These are phyloP conservation scores for Brenthis hecate DNA, from an alignment of 2,888 invertebrate species.

Conservation along the genomic window DNA sequence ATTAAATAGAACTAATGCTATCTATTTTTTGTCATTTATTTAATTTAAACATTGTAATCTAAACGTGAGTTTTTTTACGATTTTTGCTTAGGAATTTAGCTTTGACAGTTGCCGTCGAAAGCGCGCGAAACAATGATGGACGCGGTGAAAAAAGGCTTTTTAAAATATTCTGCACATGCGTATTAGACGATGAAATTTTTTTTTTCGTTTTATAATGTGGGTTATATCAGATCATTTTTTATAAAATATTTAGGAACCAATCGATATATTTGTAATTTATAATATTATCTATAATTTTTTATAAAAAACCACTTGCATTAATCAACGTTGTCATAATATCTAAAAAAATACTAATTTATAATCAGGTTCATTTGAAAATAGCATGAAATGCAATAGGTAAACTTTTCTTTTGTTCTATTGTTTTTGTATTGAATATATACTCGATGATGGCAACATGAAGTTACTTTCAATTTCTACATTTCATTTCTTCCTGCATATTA, in stretches of 20 bases:
- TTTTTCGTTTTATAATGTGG: not conserved
- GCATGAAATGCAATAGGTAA: not conserved
- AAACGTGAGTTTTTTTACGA: slow-evolving; percentile 21
- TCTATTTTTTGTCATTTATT: slow-evolving; percentile 32
- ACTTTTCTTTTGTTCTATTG: slow-evolving; percentile 13
- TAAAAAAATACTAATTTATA: slow-evolving; percentile 1
- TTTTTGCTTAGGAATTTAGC: slow-evolving; percentile 32
- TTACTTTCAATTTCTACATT: not conserved
- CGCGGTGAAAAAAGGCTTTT: slow-evolving; percentile 47
- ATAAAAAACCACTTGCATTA: not conserved
- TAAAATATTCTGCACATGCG: slow-evolving; percentile 40
- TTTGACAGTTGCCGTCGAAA: slow-evolving; percentile 57
- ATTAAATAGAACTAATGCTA: slow-evolving; percentile 32
- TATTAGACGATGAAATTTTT: slow-evolving; percentile 12
- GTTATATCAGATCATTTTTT: not conserved
- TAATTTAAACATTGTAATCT: slow-evolving; percentile 31
- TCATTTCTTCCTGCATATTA: slow-evolving; percentile 1
- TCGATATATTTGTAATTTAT: not conserved
- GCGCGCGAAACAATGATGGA: slow-evolving; percentile 66
- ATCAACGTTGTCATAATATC: not conserved
- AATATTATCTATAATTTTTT: not conserved
- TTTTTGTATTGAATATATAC: slow-evolving; percentile 14
- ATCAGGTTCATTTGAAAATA: slow-evolving; percentile 13
- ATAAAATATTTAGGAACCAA: not conserved
- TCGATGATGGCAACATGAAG: slow-evolving; percentile 2